Conservation (phyloP, 35 echinoderm and acorn worm genomes). For the Acanthaster planci region DNA sequence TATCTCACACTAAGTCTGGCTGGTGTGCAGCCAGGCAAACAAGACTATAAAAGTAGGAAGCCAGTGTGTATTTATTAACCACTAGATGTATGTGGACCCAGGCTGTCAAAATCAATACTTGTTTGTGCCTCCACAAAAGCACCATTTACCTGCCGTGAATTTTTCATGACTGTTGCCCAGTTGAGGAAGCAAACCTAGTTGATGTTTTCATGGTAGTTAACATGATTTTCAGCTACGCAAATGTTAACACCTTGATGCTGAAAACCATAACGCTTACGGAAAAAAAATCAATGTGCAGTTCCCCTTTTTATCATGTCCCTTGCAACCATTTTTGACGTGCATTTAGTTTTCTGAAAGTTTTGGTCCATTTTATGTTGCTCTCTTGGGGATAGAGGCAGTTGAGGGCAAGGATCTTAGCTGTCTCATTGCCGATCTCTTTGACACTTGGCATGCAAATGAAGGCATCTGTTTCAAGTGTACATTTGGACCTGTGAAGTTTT, state of each 20-base stretch:
- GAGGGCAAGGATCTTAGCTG: no score
- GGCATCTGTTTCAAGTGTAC: no score
- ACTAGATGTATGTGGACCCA: conserved; percentile 3
- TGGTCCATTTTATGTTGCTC: no score
- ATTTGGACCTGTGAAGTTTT: no score
- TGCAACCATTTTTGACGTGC: background rate
- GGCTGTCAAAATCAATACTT: conserved; percentile 14
- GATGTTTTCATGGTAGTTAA: no score
- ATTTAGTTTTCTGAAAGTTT: no score
- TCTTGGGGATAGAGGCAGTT: no score
- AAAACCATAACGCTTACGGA: no score
- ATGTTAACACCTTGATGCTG: no score
- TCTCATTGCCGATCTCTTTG: no score
- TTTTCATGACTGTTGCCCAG: background rate
- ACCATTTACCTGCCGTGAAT: background rate
- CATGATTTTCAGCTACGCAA: no score
- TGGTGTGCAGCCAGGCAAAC: background rate
- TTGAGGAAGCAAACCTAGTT: background rate
- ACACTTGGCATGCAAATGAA: no score
- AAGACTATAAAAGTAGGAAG: background rate
- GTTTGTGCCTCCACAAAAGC: conserved; percentile 6
- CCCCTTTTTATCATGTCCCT: background rate
- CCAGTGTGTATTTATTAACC: background rate
- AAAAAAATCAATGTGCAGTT: background rate
- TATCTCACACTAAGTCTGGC: background rate